phyloP scores from a whole-genome alignment of 2,113 vertebrate genomes.

The Solea senegalensis region DNA sequence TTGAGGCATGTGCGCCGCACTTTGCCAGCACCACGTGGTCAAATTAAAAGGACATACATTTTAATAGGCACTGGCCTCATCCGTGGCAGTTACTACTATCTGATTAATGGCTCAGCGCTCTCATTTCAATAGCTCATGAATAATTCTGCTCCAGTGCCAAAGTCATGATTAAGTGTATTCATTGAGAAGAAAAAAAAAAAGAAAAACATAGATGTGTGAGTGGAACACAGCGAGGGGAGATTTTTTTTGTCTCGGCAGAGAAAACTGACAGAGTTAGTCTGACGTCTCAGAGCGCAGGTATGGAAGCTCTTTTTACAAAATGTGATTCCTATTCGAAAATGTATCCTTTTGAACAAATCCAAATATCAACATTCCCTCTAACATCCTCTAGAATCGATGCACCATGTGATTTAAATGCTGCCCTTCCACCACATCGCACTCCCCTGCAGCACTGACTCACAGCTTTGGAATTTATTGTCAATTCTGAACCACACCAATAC shows the following conservation, averaged over 20 bases:
- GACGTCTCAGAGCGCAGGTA: neutral
- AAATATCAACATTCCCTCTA: neutral
- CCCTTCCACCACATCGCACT: neutral
- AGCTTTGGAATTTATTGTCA: neutral
- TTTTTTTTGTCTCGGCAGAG: no score
- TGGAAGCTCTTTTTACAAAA: neutral
- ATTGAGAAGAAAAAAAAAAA: slow-evolving; percentile 65
- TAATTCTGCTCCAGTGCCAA: slow-evolving; percentile 66
- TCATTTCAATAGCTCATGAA: slow-evolving; percentile 79
- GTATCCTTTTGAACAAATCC: neutral
- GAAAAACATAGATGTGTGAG: slow-evolving; percentile 56
- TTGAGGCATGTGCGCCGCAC: slow-evolving; percentile 51
- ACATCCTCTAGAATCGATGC: no score
- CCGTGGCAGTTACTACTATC: slow-evolving; percentile 61
- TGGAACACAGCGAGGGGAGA: slow-evolving; percentile 14
- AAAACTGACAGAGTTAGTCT: no score
- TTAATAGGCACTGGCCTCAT: slow-evolving; percentile 69
- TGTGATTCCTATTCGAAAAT: neutral
- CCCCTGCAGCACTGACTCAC: neutral
- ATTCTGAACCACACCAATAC: neutral
- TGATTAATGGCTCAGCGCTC: slow-evolving; percentile 77
- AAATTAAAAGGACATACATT: slow-evolving; percentile 79
- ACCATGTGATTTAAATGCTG: no score
- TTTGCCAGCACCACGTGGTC: slow-evolving; percentile 40
- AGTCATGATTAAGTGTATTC: slow-evolving; percentile 68